phyloP scores from a whole-genome alignment of 2,888 invertebrate genomes.

The Brachylomia viminalis region DNA sequence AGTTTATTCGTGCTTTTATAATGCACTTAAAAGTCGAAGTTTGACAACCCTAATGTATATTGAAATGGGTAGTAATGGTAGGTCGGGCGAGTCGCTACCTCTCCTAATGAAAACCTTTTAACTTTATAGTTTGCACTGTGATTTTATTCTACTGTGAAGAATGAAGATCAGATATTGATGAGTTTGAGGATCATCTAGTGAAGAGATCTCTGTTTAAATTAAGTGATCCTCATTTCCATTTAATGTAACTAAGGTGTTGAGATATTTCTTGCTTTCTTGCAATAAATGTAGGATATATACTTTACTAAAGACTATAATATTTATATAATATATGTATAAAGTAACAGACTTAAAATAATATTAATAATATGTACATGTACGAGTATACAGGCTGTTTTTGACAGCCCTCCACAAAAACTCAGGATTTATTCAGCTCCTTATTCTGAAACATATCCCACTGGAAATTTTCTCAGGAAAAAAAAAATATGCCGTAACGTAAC shows the following conservation, averaged over 20 bases:
- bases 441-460: too few relatives aligned
- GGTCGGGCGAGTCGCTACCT: constrained; percentile 13
- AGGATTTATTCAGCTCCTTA: too few relatives aligned
- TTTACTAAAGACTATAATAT: too few relatives aligned
- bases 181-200: neutral
- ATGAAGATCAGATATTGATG: neutral
- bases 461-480: too few relatives aligned
- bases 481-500: too few relatives aligned
- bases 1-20: constrained; percentile 38
- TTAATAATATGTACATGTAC: too few relatives aligned
- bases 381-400: too few relatives aligned
- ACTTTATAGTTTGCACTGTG: constrained; percentile 31
- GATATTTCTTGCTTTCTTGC: neutral
- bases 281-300: neutral
- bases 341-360: too few relatives aligned
- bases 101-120: constrained; percentile 54
- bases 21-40: constrained; percentile 35
- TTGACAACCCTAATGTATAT: constrained; percentile 54
- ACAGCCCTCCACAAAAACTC: too few relatives aligned
- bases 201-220: neutral
- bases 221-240: neutral
- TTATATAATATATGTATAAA: too few relatives aligned
- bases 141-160: neutral
- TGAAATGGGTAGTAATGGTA: constrained; percentile 37
- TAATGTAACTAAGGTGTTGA: neutral